These are phyloP conservation scores for Boloria euphrosyne DNA, from an alignment of 2,888 invertebrate species.

Conservation along the genomic window DNA sequence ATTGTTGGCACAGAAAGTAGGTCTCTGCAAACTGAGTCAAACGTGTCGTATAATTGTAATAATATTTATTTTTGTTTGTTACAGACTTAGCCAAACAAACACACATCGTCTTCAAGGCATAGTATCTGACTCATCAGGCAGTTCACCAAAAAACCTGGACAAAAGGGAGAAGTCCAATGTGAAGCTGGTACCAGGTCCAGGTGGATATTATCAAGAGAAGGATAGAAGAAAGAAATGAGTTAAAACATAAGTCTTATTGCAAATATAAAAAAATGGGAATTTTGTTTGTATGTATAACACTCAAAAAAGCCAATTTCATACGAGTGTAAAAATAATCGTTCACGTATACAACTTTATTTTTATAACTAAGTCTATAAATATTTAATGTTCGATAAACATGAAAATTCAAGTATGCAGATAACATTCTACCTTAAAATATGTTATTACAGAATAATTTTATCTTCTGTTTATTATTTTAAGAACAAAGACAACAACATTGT, in stretches of 20 bases:
- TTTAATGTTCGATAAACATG: slow-evolving; percentile 16
- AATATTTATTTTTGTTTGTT: not conserved
- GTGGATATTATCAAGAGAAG: slow-evolving; percentile 67
- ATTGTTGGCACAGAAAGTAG: no score
- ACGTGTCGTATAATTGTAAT: not conserved
- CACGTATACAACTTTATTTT: no score
- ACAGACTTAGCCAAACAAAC: slow-evolving; percentile 70
- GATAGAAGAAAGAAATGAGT: slow-evolving; percentile 51
- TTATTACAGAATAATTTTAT: slow-evolving; percentile 6
- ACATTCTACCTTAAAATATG: not conserved
- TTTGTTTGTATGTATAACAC: no score
- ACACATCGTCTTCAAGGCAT: slow-evolving; percentile 72
- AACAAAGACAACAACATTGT: not conserved
- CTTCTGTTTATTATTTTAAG: not conserved
- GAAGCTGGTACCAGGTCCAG: slow-evolving; percentile 60
- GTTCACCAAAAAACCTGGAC: slow-evolving; percentile 47
- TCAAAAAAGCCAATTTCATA: no score
- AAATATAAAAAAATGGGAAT: no score
- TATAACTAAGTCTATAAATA: slow-evolving; percentile 9
- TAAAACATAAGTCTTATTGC: no score
- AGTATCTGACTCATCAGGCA: slow-evolving; percentile 57
- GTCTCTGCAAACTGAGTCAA: no score
- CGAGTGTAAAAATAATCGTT: no score
- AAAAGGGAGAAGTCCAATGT: slow-evolving; percentile 43
- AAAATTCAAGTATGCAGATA: not conserved